These are phyloP conservation scores for Aspidoscelis tigris DNA, from an alignment of 2,113 vertebrate genomes.

Conservation along the genomic window DNA sequence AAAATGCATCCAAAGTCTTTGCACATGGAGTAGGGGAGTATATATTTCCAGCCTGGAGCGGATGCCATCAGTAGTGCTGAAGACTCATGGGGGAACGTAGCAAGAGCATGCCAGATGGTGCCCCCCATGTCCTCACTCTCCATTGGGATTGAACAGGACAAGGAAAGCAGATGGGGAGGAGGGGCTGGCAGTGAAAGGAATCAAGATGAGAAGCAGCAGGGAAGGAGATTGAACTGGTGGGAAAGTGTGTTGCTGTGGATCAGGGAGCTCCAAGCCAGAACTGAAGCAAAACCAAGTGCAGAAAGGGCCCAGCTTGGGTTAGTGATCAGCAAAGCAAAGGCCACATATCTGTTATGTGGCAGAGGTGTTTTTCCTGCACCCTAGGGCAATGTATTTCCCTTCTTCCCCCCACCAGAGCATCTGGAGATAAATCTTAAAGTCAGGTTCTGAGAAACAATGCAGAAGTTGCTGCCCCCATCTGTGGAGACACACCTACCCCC, in stretches of 20 bases:
- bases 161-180: slow-evolving; percentile 4
- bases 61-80: background rate
- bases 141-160: background rate
- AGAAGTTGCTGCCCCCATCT: no score
- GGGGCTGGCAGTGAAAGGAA: background rate
- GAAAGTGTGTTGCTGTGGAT: background rate
- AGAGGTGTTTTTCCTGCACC: no score
- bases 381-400: no score
- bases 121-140: background rate
- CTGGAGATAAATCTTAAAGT: no score
- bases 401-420: no score
- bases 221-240: background rate
- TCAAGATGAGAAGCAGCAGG: background rate
- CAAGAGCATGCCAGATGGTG: slow-evolving; percentile 13
- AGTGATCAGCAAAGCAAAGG: background rate
- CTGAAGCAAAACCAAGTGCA: background rate
- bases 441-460: no score
- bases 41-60: slow-evolving; percentile 3
- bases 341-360: no score
- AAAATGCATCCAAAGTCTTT: background rate
- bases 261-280: background rate
- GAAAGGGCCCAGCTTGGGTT: no score
- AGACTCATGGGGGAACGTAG: background rate
- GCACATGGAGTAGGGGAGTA: background rate
- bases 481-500: no score